A percentile compares a stretch with the other conserved stretches of the same genome.
phyloP scores from a whole-genome alignment of 2,888 invertebrate species.

The Epinotia ramella region DNA sequence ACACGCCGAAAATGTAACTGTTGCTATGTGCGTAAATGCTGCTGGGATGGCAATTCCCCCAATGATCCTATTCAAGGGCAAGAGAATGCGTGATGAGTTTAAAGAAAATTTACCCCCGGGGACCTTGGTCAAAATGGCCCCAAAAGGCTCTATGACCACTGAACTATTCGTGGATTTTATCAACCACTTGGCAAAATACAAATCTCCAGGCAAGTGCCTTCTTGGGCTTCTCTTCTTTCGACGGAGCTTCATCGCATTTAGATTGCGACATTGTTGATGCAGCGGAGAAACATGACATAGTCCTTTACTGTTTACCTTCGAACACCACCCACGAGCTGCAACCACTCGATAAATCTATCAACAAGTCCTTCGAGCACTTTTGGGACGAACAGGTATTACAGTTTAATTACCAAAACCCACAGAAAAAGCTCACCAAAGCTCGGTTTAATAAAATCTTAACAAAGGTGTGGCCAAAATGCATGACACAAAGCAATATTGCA shows the following conservation, averaged over 20 bases:
- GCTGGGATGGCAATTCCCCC: slow-evolving; percentile 17
- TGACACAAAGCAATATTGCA: too few species aligned
- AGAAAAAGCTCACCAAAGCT: too few species aligned
- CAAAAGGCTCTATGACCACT: slow-evolving; percentile 20
- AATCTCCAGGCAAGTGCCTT: background rate
- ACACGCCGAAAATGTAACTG: slow-evolving; percentile 38
- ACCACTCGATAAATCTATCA: slow-evolving; percentile 16
- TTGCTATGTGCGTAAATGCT: slow-evolving; percentile 26
- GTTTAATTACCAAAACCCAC: background rate
- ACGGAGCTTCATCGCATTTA: slow-evolving; percentile 31
- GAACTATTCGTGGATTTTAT: slow-evolving; percentile 24
- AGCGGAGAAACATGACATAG: slow-evolving; percentile 29
- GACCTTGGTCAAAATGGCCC: too few species aligned
- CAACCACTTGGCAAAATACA: slow-evolving; percentile 5
- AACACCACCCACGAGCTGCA: slow-evolving; percentile 14
- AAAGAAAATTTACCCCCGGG: slow-evolving; percentile 15
- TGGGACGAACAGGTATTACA: slow-evolving; percentile 18
- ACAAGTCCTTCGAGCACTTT: slow-evolving; percentile 16
- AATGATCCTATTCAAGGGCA: slow-evolving; percentile 29
- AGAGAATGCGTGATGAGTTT: slow-evolving; percentile 13
- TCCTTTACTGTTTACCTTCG: slow-evolving; percentile 23
- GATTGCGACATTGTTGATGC: slow-evolving; percentile 16
- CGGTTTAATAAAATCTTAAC: too few species aligned
- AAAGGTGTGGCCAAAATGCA: too few species aligned
- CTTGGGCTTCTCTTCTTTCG: too few species aligned